phyloP scores from a whole-genome alignment of 1,140 invertebrate genomes.

The Drosophila teissieri region DNA sequence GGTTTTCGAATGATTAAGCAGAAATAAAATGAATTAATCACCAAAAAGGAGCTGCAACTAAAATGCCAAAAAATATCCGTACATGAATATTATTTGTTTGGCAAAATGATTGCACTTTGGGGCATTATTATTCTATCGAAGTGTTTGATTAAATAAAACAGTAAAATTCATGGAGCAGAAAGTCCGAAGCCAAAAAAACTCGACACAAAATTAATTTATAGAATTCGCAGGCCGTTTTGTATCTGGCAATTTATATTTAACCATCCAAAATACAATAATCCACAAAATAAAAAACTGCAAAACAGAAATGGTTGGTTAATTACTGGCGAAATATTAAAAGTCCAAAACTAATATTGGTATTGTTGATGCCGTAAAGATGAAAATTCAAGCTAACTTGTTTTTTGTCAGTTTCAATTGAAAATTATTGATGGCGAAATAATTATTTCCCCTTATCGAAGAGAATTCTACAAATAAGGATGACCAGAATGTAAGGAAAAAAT shows the following conservation, averaged over 20 bases:
- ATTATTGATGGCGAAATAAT: neutral
- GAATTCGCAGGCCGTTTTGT: conserved; percentile 2
- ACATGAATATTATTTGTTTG: neutral
- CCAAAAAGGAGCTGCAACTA: neutral
- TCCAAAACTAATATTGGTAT: neutral
- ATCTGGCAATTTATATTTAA: neutral
- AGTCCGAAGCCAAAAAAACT: conserved; percentile 9
- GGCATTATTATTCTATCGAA: conserved; percentile 25
- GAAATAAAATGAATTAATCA: conserved; percentile 53
- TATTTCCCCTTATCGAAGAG: neutral
- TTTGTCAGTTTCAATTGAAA: neutral
- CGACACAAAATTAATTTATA: conserved; percentile 41
- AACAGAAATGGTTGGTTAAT: neutral
- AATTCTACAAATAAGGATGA: neutral
- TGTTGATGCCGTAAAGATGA: neutral
- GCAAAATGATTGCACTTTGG: conserved; percentile 15
- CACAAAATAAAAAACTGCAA: neutral
- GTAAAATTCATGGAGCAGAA: conserved; percentile 8
- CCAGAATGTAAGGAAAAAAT: neutral
- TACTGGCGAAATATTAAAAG: neutral
- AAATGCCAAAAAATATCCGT: conserved; percentile 8
- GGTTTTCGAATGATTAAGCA: conserved; percentile 15
- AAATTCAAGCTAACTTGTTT: neutral
- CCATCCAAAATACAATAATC: neutral
- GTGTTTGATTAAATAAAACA: conserved; percentile 48